phyloP scores from a whole-genome alignment of 2,113 vertebrate species.

The Prietella phreatophila region DNA sequence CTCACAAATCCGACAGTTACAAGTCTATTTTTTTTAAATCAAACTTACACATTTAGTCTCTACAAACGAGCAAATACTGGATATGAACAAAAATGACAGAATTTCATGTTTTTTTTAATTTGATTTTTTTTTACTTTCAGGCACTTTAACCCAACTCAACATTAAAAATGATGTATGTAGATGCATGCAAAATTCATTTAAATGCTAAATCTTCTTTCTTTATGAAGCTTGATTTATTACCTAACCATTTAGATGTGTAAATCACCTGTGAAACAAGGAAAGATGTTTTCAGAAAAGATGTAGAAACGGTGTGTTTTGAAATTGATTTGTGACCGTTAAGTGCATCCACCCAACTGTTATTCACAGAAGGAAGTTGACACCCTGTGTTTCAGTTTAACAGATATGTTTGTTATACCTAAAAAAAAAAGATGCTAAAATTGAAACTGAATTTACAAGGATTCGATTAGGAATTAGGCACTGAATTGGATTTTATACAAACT shows the following conservation, averaged over 20 bases:
- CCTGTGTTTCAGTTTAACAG: slow-evolving; percentile 4
- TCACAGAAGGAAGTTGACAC: neutral
- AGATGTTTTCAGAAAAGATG: neutral
- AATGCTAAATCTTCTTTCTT: neutral
- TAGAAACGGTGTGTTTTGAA: neutral
- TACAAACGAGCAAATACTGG: neutral
- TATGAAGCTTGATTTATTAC: no score
- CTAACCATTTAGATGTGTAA: neutral
- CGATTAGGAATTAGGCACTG: neutral
- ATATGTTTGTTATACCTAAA: neutral
- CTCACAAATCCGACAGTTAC: neutral
- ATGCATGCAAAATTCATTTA: no score
- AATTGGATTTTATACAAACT: neutral
- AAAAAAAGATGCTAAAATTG: neutral
- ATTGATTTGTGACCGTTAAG: slow-evolving; percentile 5
- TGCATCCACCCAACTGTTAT: neutral
- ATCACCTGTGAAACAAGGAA: neutral
- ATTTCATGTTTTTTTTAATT: neutral
- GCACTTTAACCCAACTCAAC: neutral
- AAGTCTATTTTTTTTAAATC: neutral
- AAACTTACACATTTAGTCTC: neutral
- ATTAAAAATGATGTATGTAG: neutral
- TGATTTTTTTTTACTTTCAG: neutral
- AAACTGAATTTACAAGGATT: neutral
- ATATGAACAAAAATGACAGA: neutral